Evolutionary conservation across 2,888 invertebrate species (phyloP).

Genomic region (Nomada lathburiana): DNA sequence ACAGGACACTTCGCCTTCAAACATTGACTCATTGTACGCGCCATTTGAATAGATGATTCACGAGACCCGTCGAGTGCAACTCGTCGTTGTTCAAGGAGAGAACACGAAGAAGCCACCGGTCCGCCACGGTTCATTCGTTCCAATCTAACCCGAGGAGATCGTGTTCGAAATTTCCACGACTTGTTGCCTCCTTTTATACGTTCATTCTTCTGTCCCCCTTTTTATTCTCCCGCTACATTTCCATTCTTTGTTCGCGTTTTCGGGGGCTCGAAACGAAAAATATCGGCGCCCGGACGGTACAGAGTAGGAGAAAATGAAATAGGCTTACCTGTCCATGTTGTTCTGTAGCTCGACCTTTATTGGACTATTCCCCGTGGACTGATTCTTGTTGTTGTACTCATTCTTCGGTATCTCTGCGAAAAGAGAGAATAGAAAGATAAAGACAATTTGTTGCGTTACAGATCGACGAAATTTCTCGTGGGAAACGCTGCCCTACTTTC

Average conservation of each 20-base stretch:
- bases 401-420: conserved; percentile 94
- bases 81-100: conserved; percentile 30
- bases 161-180: conserved; percentile 37
- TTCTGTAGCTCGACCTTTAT: conserved; percentile 88
- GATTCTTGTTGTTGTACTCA: conserved; percentile 91
- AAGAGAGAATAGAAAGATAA: conserved; percentile 68
- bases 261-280: background rate
- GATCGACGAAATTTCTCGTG: conserved; percentile 69
- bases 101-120: conserved; percentile 31
- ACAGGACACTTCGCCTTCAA: conserved; percentile 70
- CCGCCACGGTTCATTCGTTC: conserved; percentile 56
- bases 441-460: conserved; percentile 50
- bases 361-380: conserved; percentile 95
- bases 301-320: conserved; percentile 21
- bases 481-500: conserved; percentile 58
- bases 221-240: background rate
- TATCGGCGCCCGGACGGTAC: background rate
- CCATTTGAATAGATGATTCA: conserved; percentile 76
- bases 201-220: no score
- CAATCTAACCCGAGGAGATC: conserved; percentile 10
- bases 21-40: conserved; percentile 75
- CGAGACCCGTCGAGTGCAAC: conserved; percentile 64
- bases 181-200: background rate
- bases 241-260: background rate
- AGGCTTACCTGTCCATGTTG: conserved; percentile 85